Percentiles rank a stretch among this genome's conserved stretches.
These are phyloP conservation scores for Aricia agestis DNA, from an alignment of 1,140 invertebrate genomes.

Conservation along the genomic window DNA sequence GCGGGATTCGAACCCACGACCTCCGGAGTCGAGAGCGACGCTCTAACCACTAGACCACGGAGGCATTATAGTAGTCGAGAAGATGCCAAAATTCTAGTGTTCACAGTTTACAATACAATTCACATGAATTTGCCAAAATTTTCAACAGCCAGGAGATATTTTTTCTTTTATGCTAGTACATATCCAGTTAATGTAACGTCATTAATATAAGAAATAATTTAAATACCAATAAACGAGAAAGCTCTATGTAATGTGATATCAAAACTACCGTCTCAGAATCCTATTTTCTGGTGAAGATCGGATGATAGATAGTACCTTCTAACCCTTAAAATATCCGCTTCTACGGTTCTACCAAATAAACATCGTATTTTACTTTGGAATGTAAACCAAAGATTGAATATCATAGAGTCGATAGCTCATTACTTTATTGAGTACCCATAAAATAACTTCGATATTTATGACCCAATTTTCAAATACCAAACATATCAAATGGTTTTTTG, in stretches of 20 bases:
- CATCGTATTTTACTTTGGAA: neutral
- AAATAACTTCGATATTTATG: neutral
- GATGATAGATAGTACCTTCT: neutral
- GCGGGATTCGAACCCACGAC: too few relatives aligned
- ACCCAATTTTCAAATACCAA: conserved; percentile 10
- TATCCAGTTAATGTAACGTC: too few relatives aligned
- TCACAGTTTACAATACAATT: too few relatives aligned
- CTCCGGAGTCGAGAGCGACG: too few relatives aligned
- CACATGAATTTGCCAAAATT: too few relatives aligned
- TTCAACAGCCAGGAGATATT: too few relatives aligned
- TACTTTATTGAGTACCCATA: conserved; percentile 2
- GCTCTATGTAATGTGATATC: neutral
- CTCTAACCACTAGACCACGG: too few relatives aligned
- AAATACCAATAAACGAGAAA: too few relatives aligned
- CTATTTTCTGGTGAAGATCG: neutral
- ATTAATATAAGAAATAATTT: neutral
- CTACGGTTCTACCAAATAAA: neutral
- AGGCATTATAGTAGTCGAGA: too few relatives aligned
- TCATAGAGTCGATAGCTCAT: neutral
- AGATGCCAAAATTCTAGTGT: too few relatives aligned
- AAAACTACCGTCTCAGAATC: neutral
- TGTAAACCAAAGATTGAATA: conserved; percentile 2
- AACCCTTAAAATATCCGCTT: neutral
- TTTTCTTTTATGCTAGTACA: too few relatives aligned
- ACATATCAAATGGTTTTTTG: conserved; percentile 58